Evolutionary conservation across 53 echinoderm and acorn worm species (phyloP).

Genomic region (Antedon mediterranea): DNA sequence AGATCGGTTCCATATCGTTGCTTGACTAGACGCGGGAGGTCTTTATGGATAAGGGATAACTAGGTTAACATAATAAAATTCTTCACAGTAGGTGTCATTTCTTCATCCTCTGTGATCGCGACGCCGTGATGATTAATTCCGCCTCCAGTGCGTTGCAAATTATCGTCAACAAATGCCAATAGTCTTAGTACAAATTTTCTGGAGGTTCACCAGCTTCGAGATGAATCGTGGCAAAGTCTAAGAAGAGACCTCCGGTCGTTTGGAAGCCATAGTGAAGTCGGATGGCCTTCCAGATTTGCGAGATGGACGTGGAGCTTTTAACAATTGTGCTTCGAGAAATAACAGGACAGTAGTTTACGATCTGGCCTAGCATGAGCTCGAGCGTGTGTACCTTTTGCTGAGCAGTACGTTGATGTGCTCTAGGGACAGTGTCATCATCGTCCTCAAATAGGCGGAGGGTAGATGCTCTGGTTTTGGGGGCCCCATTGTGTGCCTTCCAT

Average conservation of each 20-base stretch:
- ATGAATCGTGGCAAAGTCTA: constrained; percentile 8
- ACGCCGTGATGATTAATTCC: constrained; percentile 3
- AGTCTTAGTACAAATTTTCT: constrained; percentile 19
- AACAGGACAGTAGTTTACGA: constrained; percentile 12
- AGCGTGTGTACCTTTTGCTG: constrained; percentile 11
- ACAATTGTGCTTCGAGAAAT: constrained; percentile 12
- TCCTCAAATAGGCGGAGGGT: too few species aligned
- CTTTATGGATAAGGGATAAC: constrained; percentile 4
- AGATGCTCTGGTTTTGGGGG: too few species aligned
- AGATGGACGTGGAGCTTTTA: neutral
- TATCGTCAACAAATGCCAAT: constrained; percentile 17
- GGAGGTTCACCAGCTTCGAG: constrained; percentile 10
- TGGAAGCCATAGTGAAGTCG: constrained; percentile 17
- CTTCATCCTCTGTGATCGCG: neutral
- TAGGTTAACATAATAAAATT: too few species aligned
- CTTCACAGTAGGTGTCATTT: too few species aligned
- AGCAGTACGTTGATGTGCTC: neutral
- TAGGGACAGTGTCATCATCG: too few species aligned
- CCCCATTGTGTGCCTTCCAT: too few species aligned
- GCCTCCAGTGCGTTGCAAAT: neutral
- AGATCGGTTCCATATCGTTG: too few species aligned
- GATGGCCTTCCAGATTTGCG: constrained; percentile 18
- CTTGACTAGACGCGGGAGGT: neutral
- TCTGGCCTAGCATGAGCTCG: constrained; percentile 16
- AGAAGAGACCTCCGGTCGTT: constrained; percentile 13